Evolutionary conservation across 2,888 invertebrate species (phyloP).

Genomic region (Drosophila infuscata): DNA sequence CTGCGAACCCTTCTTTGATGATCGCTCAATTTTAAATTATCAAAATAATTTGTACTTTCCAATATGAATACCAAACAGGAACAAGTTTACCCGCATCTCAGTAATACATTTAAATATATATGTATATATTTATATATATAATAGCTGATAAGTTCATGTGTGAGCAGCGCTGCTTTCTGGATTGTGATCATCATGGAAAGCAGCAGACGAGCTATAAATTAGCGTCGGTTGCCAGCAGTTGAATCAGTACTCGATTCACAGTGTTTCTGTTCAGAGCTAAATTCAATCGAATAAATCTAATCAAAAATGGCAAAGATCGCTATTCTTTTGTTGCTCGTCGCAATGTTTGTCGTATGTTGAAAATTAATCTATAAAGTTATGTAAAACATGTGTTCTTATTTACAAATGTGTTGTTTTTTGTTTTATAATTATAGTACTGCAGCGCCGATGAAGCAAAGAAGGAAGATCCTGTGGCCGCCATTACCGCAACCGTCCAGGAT

Average conservation of each 20-base stretch:
- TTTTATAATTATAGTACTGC: not conserved
- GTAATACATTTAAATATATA: not conserved
- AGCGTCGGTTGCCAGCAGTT: constrained; percentile 14
- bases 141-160: constrained; percentile 1
- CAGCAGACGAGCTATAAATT: constrained; percentile 51
- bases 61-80: not conserved
- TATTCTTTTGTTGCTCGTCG: constrained; percentile 47
- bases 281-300: constrained; percentile 5
- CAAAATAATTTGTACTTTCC: not conserved
- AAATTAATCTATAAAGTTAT: not conserved
- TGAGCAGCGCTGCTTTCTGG: not conserved
- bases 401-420: not conserved
- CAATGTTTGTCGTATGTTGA: constrained; percentile 57
- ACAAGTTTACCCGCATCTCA: too few relatives aligned
- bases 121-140: not conserved
- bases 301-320: constrained; percentile 62
- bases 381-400: not conserved
- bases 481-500: rapidly evolving
- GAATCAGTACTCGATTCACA: constrained; percentile 45
- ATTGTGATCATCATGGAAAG: constrained; percentile 1
- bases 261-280: constrained; percentile 46
- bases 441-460: not conserved
- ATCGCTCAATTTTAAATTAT: not conserved
- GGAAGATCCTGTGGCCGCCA: not conserved
- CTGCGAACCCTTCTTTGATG: not conserved